Percentiles rank a stretch among this genome's conserved stretches.
Evolutionary conservation across 2,797 vertebrate genomes (phyloP).

Genomic region (Bradypodion pumilum): DNA sequence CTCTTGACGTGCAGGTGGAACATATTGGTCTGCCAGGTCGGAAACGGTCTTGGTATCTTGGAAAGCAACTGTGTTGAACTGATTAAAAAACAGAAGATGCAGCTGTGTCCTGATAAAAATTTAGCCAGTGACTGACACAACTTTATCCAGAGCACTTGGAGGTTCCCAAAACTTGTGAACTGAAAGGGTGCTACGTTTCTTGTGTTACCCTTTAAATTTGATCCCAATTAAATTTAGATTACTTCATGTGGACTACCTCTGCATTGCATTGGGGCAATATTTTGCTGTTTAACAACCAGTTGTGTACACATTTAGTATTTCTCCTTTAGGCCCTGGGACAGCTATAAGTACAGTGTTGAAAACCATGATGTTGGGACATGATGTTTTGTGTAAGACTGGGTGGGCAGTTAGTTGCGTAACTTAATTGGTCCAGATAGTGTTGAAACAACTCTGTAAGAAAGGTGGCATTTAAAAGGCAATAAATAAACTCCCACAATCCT

Average conservation of each 20-base stretch:
- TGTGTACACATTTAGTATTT: neutral
- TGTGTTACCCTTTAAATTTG: neutral
- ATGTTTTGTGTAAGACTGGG: too few relatives aligned
- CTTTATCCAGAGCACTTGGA: constrained; percentile 42
- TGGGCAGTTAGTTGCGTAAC: too few relatives aligned
- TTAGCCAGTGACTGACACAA: constrained; percentile 49
- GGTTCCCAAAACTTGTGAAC: constrained; percentile 53
- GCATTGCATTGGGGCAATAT: neutral
- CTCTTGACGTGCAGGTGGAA: constrained; percentile 25
- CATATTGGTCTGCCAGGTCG: neutral
- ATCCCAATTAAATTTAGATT: neutral
- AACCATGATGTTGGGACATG: too few relatives aligned
- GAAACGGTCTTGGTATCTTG: neutral
- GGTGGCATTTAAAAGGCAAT: too few relatives aligned
- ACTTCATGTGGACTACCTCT: neutral
- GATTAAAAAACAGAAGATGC: neutral
- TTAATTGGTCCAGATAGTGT: too few relatives aligned
- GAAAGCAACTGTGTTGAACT: constrained; percentile 8
- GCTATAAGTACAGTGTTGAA: neutral
- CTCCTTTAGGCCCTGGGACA: constrained; percentile 40
- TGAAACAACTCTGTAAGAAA: too few relatives aligned
- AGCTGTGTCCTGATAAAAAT: neutral
- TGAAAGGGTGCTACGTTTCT: constrained; percentile 57
- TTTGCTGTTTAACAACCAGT: neutral
- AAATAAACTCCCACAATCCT: too few relatives aligned